A percentile compares a stretch with the other conserved stretches of the same genome.
Conservation (phyloP, 2,797 vertebrate species). For the Halcyon leucocephala region DNA sequence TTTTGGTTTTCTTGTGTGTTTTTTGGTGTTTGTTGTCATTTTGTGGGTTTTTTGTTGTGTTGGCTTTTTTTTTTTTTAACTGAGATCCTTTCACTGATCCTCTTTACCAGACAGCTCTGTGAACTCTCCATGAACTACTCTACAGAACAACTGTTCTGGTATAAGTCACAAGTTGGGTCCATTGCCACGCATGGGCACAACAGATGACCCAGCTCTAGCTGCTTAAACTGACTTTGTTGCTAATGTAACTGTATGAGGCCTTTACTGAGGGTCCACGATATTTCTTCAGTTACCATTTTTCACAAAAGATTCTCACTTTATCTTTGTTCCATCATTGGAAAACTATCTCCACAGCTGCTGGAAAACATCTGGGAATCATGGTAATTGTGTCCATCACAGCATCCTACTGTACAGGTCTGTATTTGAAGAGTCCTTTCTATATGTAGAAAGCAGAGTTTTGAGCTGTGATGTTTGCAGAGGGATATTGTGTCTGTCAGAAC, state of each 20-base stretch:
- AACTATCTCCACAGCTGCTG: not conserved
- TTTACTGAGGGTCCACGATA: not conserved
- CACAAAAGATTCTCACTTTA: not conserved
- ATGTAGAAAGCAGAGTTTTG: not conserved
- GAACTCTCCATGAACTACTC: no score
- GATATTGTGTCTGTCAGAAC: not conserved
- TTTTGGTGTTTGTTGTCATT: not conserved
- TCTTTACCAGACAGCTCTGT: not conserved
- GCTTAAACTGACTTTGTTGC: not conserved
- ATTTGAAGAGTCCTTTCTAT: not conserved
- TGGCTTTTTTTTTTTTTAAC: not conserved
- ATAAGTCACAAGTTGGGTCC: not conserved
- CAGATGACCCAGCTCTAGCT: not conserved
- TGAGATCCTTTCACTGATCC: not conserved
- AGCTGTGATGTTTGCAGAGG: not conserved
- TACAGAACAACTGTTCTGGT: not conserved
- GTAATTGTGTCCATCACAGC: not conserved
- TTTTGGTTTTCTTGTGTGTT: not conserved
- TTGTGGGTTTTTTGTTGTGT: no score
- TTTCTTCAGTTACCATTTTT: not conserved
- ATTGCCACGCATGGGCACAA: not conserved
- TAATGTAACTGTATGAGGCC: not conserved
- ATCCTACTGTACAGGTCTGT: not conserved
- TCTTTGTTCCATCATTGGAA: not conserved
- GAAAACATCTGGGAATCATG: not conserved